Conservation (phyloP, 2,113 vertebrate genomes). For the Pleuronectes platessa region DNA sequence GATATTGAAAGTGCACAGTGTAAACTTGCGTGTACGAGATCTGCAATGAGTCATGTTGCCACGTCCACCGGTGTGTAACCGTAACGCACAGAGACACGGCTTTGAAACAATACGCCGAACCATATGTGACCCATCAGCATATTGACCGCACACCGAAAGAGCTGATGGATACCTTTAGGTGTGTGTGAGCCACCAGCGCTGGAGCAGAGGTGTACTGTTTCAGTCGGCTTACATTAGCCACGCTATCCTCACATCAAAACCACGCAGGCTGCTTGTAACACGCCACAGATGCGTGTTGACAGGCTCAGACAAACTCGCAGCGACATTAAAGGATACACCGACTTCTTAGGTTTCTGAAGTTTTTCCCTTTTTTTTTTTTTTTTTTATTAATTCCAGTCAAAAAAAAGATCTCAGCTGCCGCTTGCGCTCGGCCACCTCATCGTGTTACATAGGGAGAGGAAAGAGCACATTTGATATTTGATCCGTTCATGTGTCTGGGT, state of each 20-base stretch:
- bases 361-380: constrained; percentile 51
- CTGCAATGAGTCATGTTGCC: not conserved
- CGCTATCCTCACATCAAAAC: constrained; percentile 73
- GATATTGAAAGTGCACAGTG: not conserved
- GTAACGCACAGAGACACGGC: constrained; percentile 36
- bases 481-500: constrained; percentile 67
- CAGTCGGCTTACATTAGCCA: constrained; percentile 64
- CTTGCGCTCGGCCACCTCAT: constrained; percentile 63
- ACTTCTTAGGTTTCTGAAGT: constrained; percentile 68
- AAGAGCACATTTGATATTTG: constrained; percentile 67
- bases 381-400: constrained; percentile 63
- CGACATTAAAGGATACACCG: constrained; percentile 70
- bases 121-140: constrained; percentile 54
- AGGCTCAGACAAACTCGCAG: constrained; percentile 64
- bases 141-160: constrained; percentile 32
- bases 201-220: constrained; percentile 55
- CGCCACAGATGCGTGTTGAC: constrained; percentile 68
- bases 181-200: constrained; percentile 15
- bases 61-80: constrained; percentile 4
- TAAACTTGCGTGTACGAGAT: not conserved
- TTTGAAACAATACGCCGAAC: constrained; percentile 54
- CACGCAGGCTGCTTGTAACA: constrained; percentile 54
- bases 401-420: constrained; percentile 61
- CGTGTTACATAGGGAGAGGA: constrained; percentile 68
- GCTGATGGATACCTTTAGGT: constrained; percentile 62